phyloP scores from a whole-genome alignment of 2,797 vertebrate genomes.

The Poeciliopsis gracilis region DNA sequence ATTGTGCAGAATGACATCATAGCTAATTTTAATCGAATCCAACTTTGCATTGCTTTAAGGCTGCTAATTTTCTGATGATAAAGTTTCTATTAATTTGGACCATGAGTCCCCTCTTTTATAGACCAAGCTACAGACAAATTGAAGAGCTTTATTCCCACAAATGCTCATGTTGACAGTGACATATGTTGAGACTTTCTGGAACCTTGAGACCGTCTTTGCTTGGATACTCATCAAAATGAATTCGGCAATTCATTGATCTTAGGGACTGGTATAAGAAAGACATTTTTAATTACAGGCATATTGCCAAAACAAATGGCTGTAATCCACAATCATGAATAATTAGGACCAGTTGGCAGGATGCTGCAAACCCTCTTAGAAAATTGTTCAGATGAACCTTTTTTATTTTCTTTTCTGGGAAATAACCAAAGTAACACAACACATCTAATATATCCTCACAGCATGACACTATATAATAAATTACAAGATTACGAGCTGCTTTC shows the following conservation, averaged over 20 bases:
- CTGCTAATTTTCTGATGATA: conserved; percentile 1
- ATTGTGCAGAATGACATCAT: neutral
- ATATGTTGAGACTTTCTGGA: conserved; percentile 30
- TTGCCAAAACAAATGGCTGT: conserved; percentile 42
- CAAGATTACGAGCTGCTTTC: neutral
- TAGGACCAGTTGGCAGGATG: conserved; percentile 32
- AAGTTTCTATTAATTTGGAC: conserved; percentile 19
- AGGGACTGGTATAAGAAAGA: conserved; percentile 39
- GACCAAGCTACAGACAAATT: conserved; percentile 4
- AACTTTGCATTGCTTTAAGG: conserved; percentile 12
- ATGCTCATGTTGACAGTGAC: conserved; percentile 34
- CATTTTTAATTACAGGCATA: conserved; percentile 43
- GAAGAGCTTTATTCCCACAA: conserved; percentile 24
- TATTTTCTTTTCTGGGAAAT: neutral
- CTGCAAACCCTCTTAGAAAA: neutral
- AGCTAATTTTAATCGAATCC: conserved; percentile 25
- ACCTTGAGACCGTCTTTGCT: conserved; percentile 22
- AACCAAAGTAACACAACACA: conserved; percentile 1
- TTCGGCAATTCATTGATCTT: conserved; percentile 42
- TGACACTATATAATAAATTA: conserved; percentile 15
- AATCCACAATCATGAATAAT: conserved; percentile 46
- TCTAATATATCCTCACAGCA: conserved; percentile 5
- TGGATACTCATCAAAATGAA: conserved; percentile 27
- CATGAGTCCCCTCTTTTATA: conserved; percentile 18
- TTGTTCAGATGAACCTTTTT: neutral